Evolutionary conservation across 2,113 vertebrate genomes (phyloP).

Genomic region (Catharus fuscescens): DNA sequence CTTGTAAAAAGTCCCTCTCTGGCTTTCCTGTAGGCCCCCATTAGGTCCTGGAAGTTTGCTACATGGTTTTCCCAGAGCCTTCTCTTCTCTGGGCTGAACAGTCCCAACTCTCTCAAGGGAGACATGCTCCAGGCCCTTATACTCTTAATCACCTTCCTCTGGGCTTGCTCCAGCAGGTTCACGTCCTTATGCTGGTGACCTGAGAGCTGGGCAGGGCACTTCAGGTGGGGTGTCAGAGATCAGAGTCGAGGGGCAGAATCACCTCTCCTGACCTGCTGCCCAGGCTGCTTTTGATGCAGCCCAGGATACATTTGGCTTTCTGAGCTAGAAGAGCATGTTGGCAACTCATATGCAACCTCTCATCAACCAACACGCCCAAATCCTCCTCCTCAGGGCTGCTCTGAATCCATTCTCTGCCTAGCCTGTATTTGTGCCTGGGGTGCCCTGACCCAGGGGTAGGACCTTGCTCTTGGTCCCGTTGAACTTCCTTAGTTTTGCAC

Average conservation of each 20-base stretch:
- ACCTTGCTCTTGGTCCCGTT: neutral
- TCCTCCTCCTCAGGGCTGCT: neutral
- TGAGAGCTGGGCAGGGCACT: neutral
- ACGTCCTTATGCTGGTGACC: neutral
- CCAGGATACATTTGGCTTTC: neutral
- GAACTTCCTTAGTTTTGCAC: neutral
- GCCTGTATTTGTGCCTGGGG: neutral
- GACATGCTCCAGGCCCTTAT: neutral
- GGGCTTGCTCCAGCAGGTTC: neutral
- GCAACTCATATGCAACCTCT: neutral
- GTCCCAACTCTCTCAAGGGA: neutral
- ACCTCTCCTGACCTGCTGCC: neutral
- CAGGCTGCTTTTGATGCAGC: neutral
- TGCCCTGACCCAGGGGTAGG: neutral
- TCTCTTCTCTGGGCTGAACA: neutral
- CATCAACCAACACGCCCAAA: neutral
- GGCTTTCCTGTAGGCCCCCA: neutral
- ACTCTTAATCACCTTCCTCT: neutral
- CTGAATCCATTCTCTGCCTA: neutral
- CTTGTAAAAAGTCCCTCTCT: neutral
- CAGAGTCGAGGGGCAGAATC: neutral
- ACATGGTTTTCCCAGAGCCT: neutral
- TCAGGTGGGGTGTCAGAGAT: neutral
- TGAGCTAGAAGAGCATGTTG: neutral
- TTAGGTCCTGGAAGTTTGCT: neutral